A percentile compares a stretch with the other conserved stretches of the same genome.
Evolutionary conservation across 2,888 invertebrate genomes (phyloP).

Genomic region (Arctia plantaginis): DNA sequence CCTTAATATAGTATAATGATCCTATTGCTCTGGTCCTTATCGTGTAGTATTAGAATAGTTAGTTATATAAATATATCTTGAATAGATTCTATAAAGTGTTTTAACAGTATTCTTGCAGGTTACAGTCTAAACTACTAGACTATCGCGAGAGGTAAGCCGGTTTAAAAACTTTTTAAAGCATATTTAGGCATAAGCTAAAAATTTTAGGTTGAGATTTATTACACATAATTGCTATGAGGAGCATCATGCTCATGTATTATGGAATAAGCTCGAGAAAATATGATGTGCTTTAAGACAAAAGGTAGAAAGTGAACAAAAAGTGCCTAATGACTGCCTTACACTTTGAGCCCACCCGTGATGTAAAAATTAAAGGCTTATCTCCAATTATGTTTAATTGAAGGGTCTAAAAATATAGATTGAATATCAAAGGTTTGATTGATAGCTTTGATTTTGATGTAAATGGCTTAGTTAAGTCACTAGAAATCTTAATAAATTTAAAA

Average conservation of each 20-base stretch:
- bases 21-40: background rate
- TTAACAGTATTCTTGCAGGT: background rate
- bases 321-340: slow-evolving; percentile 81
- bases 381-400: slow-evolving; percentile 85
- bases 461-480: slow-evolving; percentile 46
- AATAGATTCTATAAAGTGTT: background rate
- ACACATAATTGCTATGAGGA: slow-evolving; percentile 82
- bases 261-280: slow-evolving; percentile 78
- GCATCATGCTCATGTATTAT: slow-evolving; percentile 81
- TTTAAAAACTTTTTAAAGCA: slow-evolving; percentile 37
- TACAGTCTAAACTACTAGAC: background rate
- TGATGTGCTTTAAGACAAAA: slow-evolving; percentile 80
- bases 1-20: background rate
- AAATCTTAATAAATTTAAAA: background rate
- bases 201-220: slow-evolving; percentile 82
- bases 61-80: background rate
- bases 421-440: slow-evolving; percentile 83
- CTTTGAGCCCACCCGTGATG: slow-evolving; percentile 81
- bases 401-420: slow-evolving; percentile 82
- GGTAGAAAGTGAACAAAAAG: slow-evolving; percentile 74
- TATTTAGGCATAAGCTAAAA: slow-evolving; percentile 75
- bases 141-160: background rate
- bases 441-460: slow-evolving; percentile 65
- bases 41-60: background rate
- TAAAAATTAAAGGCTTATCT: slow-evolving; percentile 84